A percentile compares a stretch with the other conserved stretches of the same genome.
Conservation (phyloP, 2,888 invertebrate species). For the Polietes domitor region DNA sequence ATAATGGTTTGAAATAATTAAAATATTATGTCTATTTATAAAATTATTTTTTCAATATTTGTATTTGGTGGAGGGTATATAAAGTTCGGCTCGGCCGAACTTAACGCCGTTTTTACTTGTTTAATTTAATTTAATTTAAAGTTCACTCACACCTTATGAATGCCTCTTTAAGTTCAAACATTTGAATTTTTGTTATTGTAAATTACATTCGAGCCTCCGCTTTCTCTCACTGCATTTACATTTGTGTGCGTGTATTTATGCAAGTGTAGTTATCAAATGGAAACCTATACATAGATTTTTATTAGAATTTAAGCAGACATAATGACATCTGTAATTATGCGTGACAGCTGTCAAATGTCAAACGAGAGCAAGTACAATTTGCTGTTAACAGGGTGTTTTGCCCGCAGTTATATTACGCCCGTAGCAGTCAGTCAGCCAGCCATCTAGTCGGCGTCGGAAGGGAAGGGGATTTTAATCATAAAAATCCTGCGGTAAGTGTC, state of each 20-base stretch:
- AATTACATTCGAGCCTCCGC: too few relatives aligned
- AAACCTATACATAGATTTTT: constrained; percentile 37
- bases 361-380: constrained; percentile 41
- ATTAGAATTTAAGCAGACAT: constrained; percentile 62
- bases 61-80: too few relatives aligned
- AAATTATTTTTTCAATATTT: too few relatives aligned
- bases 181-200: too few relatives aligned
- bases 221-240: constrained; percentile 47
- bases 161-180: too few relatives aligned
- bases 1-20: too few relatives aligned
- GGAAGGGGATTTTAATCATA: constrained; percentile 41
- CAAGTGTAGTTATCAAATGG: constrained; percentile 24
- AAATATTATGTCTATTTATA: too few relatives aligned
- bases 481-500: constrained; percentile 52
- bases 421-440: background rate
- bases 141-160: too few relatives aligned
- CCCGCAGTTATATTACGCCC: constrained; percentile 23
- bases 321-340: constrained; percentile 66
- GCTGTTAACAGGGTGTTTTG: constrained; percentile 60
- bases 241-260: constrained; percentile 17
- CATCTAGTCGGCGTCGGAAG: background rate
- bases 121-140: too few relatives aligned
- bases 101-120: too few relatives aligned
- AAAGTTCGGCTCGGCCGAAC: too few relatives aligned
- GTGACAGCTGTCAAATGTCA: constrained; percentile 67